Base-by-base conservation (phyloP, 2,113 vertebrate genomes). In the Cnemophilus loriae region DNA sequence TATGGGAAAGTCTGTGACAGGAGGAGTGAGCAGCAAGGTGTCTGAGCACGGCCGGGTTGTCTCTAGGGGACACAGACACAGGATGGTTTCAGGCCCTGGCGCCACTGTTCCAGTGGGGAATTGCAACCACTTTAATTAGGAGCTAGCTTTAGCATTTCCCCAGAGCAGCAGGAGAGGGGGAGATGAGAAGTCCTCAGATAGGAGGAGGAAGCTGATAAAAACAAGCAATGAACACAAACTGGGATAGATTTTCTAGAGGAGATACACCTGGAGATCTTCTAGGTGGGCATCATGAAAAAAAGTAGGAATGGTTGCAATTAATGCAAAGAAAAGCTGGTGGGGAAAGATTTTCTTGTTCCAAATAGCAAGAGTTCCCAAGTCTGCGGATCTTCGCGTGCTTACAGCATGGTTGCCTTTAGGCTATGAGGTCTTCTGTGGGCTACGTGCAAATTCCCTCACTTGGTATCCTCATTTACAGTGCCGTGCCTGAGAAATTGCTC, bases 51-150 rank as follows among this genome's bases (percentile, higher is more conserved):
- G 83, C 76, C 0, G 1, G 69, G 63, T 53, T 81, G 64, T 80
- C 89, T 50, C 53, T 39, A 68, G 68, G 83, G 88, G 56, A 50
- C 55, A n/a, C 28, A 77, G 60, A 68, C 33, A 71, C 33, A 61
- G 65, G 86, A 86, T 21, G 28, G 52, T 68, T 97, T 96, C 84
- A 93, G 91, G 71, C 60, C 77, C 96, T 97, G 97, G 97, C 59
- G 88, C 97, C 97, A 96, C 74, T n/a, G 75, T 65, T 96, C 73
- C 95, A 93, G 39, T 42, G 63, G 95, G 93, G 96, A 97, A 96
- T 97, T 84, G 89, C 55, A 97, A 96, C 63, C 44, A 50, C 81
- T 86, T 93, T 97, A 97, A 97, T 98, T 96, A 98, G 92, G 73
- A 94, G 79, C 76, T 77, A 63, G 70, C 94, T 92, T 95, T 67